Percentiles rank a stretch among this genome's conserved stretches.
Evolutionary conservation across 2,797 vertebrate genomes (phyloP).

Genomic region (Channa striata): DNA sequence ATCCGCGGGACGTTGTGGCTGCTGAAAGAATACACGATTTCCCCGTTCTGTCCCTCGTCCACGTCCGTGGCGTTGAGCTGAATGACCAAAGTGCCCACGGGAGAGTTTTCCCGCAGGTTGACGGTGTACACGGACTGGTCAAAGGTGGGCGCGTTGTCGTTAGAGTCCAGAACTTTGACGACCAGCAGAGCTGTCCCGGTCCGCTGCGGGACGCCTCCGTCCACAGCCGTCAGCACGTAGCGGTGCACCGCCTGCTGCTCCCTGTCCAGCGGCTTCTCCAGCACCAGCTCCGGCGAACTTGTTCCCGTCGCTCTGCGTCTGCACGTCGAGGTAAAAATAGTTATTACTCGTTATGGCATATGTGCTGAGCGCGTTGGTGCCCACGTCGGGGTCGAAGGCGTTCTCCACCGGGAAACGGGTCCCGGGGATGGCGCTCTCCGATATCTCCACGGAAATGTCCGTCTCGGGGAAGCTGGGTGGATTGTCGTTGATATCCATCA

Average conservation of each 20-base stretch:
- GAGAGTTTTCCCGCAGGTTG: slow-evolving; percentile 93
- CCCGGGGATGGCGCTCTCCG: slow-evolving; percentile 96
- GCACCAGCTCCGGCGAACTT: slow-evolving; percentile 96
- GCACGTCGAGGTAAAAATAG: slow-evolving; percentile 96
- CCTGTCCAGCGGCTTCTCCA: slow-evolving; percentile 95
- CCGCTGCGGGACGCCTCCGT: slow-evolving; percentile 93
- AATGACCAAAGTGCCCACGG: slow-evolving; percentile 92
- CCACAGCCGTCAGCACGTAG: slow-evolving; percentile 97
- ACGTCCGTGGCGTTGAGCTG: slow-evolving; percentile 97
- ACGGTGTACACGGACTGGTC: slow-evolving; percentile 96
- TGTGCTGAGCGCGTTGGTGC: slow-evolving; percentile 94
- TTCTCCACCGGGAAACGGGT: slow-evolving; percentile 98
- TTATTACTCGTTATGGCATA: slow-evolving; percentile 97
- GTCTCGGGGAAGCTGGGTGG: slow-evolving; percentile 93
- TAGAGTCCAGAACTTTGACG: slow-evolving; percentile 96
- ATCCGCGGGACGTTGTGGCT: slow-evolving; percentile 92
- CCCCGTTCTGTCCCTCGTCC: slow-evolving; percentile 96
- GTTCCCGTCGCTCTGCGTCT: slow-evolving; percentile 96
- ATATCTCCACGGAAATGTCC: slow-evolving; percentile 97
- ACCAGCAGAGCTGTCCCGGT: slow-evolving; percentile 97
- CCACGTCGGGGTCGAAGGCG: slow-evolving; percentile 98
- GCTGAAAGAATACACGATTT: slow-evolving; percentile 96
- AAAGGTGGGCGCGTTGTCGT: slow-evolving; percentile 97
- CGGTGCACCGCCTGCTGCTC: slow-evolving; percentile 98
- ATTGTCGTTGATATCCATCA: slow-evolving; percentile 98